Evolutionary conservation across 2,888 invertebrate genomes (phyloP).

Genomic region (Odontothrips loti): DNA sequence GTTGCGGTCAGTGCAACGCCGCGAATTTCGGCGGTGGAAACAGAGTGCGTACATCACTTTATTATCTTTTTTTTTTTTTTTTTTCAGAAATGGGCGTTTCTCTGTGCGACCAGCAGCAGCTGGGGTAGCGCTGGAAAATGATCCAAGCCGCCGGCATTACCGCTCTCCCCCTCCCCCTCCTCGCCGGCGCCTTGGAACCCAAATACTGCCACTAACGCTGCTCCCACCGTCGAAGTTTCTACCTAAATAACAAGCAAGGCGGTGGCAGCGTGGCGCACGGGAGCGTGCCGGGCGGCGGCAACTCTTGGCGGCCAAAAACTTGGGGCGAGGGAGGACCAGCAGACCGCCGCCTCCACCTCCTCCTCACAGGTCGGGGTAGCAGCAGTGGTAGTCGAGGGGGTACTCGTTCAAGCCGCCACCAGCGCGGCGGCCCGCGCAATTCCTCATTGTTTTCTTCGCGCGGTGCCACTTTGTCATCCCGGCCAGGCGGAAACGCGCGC

Average conservation of each 20-base stretch:
- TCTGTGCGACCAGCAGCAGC: too few relatives aligned
- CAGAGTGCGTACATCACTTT: too few relatives aligned
- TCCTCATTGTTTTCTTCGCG: background rate
- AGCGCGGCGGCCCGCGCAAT: background rate
- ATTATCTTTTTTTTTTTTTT: too few relatives aligned
- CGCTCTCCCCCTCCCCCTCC: background rate
- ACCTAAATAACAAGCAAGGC: constrained; percentile 11
- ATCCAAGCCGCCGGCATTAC: too few relatives aligned
- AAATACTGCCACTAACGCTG: background rate
- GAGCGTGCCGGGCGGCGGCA: background rate
- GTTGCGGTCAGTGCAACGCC: too few relatives aligned
- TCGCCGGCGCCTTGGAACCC: too few relatives aligned
- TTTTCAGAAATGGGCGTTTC: too few relatives aligned
- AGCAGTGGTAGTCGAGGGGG: too few relatives aligned
- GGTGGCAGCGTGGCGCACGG: background rate
- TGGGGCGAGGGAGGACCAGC: background rate
- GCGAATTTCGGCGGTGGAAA: too few relatives aligned
- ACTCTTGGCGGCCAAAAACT: background rate
- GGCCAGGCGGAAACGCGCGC: background rate
- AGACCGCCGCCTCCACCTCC: background rate
- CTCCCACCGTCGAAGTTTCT: background rate
- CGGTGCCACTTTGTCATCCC: background rate
- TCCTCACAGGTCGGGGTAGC: background rate
- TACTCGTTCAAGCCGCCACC: background rate
- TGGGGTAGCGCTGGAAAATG: too few relatives aligned